These are phyloP conservation scores for Drosophila sturtevanti DNA, from an alignment of 1,140 invertebrate genomes.

Conservation along the genomic window DNA sequence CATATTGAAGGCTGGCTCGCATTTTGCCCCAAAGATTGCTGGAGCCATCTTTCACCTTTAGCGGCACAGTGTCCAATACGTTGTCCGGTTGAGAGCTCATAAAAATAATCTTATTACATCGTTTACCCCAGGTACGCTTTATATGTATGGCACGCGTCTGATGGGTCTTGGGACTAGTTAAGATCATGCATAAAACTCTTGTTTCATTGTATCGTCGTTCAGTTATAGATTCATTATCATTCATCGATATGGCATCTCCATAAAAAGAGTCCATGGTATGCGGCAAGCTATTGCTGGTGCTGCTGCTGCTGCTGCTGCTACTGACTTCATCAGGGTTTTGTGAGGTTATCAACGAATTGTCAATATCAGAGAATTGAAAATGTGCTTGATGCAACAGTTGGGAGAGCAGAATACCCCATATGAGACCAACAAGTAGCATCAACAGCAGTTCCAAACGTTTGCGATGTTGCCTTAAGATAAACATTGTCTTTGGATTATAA, in stretches of 20 bases:
- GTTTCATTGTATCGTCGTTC: constrained; percentile 1
- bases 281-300: too few relatives aligned
- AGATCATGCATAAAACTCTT: constrained; percentile 53
- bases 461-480: constrained; percentile 19
- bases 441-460: constrained; percentile 47
- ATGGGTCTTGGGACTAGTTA: constrained; percentile 31
- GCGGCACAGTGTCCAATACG: constrained; percentile 86
- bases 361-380: background rate
- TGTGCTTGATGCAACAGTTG: constrained; percentile 27
- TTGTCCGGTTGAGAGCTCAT: constrained; percentile 90
- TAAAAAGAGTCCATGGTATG: background rate
- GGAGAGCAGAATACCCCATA: constrained; percentile 46
- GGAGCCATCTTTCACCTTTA: constrained; percentile 92
- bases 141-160: constrained; percentile 79
- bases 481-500: constrained; percentile 26
- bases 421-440: constrained; percentile 50
- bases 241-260: background rate
- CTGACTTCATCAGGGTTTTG: background rate
- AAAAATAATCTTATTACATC: constrained; percentile 95
- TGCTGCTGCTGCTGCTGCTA: background rate
- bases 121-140: constrained; percentile 96
- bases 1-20: constrained; percentile 94
- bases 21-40: constrained; percentile 97
- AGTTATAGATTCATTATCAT: background rate
- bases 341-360: background rate